These are phyloP conservation scores for Zelleria hepariella DNA, from an alignment of 2,888 invertebrate species.

Conservation along the genomic window DNA sequence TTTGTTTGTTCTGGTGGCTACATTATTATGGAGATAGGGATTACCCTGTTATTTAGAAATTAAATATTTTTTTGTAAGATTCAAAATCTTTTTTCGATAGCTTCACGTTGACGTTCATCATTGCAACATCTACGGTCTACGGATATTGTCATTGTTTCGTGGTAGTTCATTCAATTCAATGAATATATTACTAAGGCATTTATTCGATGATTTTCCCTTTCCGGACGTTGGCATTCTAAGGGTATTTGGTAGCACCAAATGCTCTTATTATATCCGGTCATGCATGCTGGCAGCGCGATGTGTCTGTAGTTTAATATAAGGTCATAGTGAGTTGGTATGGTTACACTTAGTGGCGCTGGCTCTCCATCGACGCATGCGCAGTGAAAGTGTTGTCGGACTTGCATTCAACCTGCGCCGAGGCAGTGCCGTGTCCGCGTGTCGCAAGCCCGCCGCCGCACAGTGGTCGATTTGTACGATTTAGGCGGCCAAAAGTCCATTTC, in stretches of 20 bases:
- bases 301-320: conserved; percentile 5
- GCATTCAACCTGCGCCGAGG: conserved; percentile 18
- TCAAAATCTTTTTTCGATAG: too few relatives aligned
- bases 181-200: too few relatives aligned
- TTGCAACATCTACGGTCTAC: too few relatives aligned
- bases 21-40: too few relatives aligned
- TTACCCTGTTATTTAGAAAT: too few relatives aligned
- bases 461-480: too few relatives aligned
- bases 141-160: neutral
- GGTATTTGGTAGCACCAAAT: neutral
- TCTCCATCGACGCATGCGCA: conserved; percentile 24
- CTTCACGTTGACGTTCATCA: too few relatives aligned
- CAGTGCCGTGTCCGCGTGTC: conserved; percentile 26
- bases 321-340: neutral
- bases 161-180: neutral
- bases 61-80: too few relatives aligned
- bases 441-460: conserved; percentile 37
- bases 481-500: too few relatives aligned
- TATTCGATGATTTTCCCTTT: neutral
- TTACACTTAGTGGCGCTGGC: neutral
- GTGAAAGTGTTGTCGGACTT: conserved; percentile 52
- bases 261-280: neutral
- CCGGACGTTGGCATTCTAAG: neutral
- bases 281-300: neutral
- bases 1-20: too few relatives aligned